Evolutionary conservation across 2,888 invertebrate species (phyloP).

Genomic region (Phaedon cochleariae): DNA sequence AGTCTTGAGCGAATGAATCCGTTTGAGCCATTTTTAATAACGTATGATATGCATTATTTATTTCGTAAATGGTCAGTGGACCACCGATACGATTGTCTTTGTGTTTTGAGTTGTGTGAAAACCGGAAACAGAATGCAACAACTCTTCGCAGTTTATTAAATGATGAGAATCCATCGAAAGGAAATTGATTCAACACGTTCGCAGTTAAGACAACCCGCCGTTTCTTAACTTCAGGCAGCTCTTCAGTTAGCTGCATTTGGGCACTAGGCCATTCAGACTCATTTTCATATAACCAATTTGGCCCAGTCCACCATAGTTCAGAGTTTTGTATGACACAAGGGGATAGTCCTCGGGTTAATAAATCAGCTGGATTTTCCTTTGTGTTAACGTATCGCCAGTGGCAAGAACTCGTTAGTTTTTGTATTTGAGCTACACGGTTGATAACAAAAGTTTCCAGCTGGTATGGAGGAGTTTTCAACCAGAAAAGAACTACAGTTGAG

Average conservation of each 20-base stretch:
- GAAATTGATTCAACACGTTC: background rate
- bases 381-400: constrained; percentile 16
- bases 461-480: no score
- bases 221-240: background rate
- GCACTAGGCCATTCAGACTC: background rate
- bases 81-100: background rate
- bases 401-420: background rate
- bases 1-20: background rate
- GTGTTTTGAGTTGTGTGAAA: background rate
- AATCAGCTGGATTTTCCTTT: no score
- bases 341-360: constrained; percentile 4
- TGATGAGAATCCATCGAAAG: background rate
- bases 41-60: background rate
- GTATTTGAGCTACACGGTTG: no score
- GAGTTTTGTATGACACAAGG: background rate
- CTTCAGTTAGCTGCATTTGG: background rate
- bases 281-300: background rate
- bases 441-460: no score
- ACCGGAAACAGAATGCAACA: background rate
- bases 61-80: background rate
- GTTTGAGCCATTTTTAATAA: background rate
- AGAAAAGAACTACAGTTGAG: no score
- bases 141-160: background rate
- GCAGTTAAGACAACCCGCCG: background rate
- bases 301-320: constrained; percentile 6